phyloP scores from a whole-genome alignment of 2,888 invertebrate genomes.

The Brachylomia viminalis region DNA sequence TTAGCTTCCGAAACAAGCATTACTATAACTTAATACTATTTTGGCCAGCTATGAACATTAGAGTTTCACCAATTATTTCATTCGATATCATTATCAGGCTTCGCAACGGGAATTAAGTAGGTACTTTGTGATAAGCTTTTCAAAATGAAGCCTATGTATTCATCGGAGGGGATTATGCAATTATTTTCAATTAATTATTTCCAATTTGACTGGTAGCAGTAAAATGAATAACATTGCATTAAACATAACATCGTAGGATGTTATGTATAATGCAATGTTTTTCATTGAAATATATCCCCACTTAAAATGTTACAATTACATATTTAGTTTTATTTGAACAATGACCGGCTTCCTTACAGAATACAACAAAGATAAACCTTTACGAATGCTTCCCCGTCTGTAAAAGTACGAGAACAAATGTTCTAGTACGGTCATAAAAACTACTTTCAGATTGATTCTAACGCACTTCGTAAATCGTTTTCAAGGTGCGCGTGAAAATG shows the following conservation, averaged over 20 bases:
- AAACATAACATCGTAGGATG: no score
- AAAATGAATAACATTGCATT: no score
- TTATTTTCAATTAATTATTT: constrained; percentile 11
- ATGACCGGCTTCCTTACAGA: neutral
- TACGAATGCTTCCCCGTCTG: no score
- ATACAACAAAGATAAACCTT: no score
- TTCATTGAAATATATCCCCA: neutral
- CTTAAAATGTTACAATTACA: neutral
- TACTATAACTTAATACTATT: neutral
- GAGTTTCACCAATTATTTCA: constrained; percentile 21
- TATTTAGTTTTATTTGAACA: neutral
- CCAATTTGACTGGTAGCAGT: neutral
- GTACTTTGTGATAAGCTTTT: constrained; percentile 7
- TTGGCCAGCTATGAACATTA: neutral
- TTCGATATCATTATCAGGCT: constrained; percentile 20
- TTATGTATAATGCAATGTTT: neutral
- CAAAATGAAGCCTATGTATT: constrained; percentile 13
- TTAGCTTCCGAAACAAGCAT: neutral
- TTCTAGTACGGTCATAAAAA: no score
- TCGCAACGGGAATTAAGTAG: neutral
- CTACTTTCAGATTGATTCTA: no score
- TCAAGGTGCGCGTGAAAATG: no score
- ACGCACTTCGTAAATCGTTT: no score
- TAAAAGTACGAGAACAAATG: no score
- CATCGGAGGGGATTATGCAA: neutral